A percentile compares a stretch with the other conserved stretches of the same genome.
These are phyloP conservation scores for Gulo gulo DNA, from an alignment of 2,113 vertebrate species.

Conservation along the genomic window DNA sequence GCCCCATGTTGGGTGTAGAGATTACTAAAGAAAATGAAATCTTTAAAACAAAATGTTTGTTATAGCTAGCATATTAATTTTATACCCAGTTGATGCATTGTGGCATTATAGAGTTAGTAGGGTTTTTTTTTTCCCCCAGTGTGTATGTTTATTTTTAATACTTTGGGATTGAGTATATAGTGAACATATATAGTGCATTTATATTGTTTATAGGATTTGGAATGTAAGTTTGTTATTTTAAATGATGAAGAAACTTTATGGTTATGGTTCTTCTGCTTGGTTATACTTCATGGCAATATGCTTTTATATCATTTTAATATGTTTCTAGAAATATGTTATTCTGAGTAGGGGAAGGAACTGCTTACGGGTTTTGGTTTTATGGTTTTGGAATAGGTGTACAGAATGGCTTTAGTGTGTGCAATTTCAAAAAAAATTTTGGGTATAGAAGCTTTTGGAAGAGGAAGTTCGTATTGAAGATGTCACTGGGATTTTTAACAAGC, in stretches of 20 bases:
- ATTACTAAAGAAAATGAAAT: neutral
- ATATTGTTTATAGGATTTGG: neutral
- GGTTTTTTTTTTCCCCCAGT: neutral
- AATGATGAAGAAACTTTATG: neutral
- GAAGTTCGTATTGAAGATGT: neutral
- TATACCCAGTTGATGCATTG: neutral
- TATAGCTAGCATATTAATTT: neutral
- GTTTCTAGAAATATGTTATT: neutral
- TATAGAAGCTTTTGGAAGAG: conserved; percentile 4
- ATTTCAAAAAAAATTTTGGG: neutral
- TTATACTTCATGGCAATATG: neutral
- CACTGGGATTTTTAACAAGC: neutral
- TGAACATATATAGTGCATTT: neutral
- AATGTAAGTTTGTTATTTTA: conserved; percentile 39
- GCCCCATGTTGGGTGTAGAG: neutral
- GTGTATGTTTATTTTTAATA: neutral
- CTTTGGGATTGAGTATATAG: neutral
- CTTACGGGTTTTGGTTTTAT: conserved; percentile 16
- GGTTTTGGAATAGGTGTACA: neutral
- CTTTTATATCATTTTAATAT: conserved; percentile 34
- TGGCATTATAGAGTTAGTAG: neutral
- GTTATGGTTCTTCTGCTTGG: neutral
- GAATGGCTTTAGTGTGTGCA: neutral
- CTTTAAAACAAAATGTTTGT: neutral
- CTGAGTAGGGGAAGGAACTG: neutral